Conservation (phyloP, 2,797 vertebrate genomes). For the Emys orbicularis region DNA sequence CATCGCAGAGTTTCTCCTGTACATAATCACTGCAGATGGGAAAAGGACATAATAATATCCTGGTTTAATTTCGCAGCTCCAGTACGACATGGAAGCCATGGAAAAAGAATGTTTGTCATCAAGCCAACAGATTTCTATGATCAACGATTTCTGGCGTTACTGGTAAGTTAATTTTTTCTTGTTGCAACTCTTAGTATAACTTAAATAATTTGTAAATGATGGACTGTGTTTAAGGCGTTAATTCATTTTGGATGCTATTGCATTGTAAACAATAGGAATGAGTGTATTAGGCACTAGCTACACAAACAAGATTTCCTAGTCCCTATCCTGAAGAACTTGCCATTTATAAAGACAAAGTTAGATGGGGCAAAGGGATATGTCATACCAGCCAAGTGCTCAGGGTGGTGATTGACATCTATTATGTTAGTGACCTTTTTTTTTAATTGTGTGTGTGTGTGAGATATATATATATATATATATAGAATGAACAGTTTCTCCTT, state of each 20-base stretch:
- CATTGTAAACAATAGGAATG: too few species aligned
- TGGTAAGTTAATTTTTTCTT: slow-evolving; percentile 83
- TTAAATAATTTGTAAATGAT: neutral
- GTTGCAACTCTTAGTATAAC: neutral
- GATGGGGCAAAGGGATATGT: neutral
- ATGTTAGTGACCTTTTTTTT: neutral
- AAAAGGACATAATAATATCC: neutral
- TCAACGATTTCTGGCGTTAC: slow-evolving; percentile 86
- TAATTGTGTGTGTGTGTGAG: neutral
- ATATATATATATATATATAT: too few species aligned
- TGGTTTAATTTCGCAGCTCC: slow-evolving; percentile 83
- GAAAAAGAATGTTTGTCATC: slow-evolving; percentile 91
- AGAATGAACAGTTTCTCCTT: neutral
- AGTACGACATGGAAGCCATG: slow-evolving; percentile 89
- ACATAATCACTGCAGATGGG: fast-evolving
- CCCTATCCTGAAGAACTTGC: neutral
- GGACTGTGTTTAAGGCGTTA: neutral
- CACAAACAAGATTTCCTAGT: neutral
- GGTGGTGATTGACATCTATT: neutral
- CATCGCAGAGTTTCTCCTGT: neutral
- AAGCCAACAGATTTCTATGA: slow-evolving; percentile 90
- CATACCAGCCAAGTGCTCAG: neutral
- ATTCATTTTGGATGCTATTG: neutral
- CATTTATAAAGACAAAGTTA: neutral
- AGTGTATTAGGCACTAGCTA: neutral